Percentiles rank a stretch among this genome's conserved stretches.
These are phyloP conservation scores for Argentina silus DNA, from an alignment of 2,797 vertebrate species.

Conservation along the genomic window DNA sequence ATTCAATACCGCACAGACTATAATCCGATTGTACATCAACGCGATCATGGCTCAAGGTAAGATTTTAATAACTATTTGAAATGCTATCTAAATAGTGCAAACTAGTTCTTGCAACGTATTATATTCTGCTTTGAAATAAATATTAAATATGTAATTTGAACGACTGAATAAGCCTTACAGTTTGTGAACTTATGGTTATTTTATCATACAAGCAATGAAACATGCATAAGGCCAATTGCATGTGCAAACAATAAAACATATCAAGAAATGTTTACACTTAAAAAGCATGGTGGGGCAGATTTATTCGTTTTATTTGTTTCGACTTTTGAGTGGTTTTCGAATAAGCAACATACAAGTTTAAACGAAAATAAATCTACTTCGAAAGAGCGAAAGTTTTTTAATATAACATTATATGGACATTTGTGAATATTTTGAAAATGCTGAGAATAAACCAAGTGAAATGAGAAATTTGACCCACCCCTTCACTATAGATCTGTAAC, in stretches of 20 bases:
- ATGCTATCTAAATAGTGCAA: neutral
- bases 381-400: neutral
- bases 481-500: neutral
- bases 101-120: neutral
- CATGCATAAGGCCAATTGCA: too few species aligned
- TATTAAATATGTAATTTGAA: too few species aligned
- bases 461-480: neutral
- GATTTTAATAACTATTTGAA: constrained; percentile 18
- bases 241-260: too few species aligned
- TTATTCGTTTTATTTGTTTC: too few species aligned
- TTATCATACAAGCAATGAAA: too few species aligned
- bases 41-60: constrained; percentile 71
- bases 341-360: neutral
- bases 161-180: too few species aligned
- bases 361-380: neutral
- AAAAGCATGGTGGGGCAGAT: too few species aligned
- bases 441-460: neutral
- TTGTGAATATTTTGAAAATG: neutral
- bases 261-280: too few species aligned
- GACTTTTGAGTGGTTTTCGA: too few species aligned
- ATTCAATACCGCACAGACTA: neutral
- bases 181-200: too few species aligned
- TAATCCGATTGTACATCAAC: constrained; percentile 8
- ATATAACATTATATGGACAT: neutral
- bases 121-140: neutral